phyloP scores from a whole-genome alignment of 2,888 invertebrate genomes.

The Ashinkailepas kermadecensis region DNA sequence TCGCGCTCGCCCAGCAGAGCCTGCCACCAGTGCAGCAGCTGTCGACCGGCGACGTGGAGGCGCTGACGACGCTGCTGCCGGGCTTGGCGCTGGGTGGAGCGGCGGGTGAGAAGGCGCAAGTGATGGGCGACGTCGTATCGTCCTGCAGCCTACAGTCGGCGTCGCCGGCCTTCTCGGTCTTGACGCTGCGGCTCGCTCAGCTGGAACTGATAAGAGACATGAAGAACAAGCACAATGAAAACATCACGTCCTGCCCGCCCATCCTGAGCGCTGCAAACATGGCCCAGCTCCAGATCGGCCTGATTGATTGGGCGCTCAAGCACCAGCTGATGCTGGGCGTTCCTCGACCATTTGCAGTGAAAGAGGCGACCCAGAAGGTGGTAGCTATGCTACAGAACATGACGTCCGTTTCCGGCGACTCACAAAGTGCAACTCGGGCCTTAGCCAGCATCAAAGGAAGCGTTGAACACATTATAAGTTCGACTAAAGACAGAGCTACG shows the following conservation, averaged over 20 bases:
- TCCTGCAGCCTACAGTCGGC: neutral
- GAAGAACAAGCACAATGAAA: neutral
- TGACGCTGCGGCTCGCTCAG: neutral
- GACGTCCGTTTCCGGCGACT: neutral
- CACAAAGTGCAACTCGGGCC: no score
- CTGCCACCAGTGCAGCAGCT: neutral
- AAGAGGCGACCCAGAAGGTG: neutral
- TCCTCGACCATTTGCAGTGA: neutral
- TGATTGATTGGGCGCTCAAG: neutral
- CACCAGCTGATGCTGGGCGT: neutral
- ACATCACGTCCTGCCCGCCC: neutral
- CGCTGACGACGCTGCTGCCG: neutral
- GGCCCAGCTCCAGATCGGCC: neutral
- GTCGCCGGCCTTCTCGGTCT: neutral
- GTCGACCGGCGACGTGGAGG: neutral
- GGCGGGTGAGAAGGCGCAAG: neutral
- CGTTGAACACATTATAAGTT: neutral
- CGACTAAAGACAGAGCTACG: neutral
- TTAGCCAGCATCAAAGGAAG: neutral
- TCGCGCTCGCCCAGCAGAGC: neutral
- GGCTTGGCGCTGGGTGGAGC: neutral
- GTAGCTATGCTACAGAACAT: neutral
- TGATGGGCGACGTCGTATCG: neutral
- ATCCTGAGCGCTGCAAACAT: neutral
- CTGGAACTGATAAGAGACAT: neutral